Evolutionary conservation across 1,140 invertebrate genomes (phyloP), one percentile per base, ranked within the genome.

Genomic region (Philopotamus ludificatus): DNA sequence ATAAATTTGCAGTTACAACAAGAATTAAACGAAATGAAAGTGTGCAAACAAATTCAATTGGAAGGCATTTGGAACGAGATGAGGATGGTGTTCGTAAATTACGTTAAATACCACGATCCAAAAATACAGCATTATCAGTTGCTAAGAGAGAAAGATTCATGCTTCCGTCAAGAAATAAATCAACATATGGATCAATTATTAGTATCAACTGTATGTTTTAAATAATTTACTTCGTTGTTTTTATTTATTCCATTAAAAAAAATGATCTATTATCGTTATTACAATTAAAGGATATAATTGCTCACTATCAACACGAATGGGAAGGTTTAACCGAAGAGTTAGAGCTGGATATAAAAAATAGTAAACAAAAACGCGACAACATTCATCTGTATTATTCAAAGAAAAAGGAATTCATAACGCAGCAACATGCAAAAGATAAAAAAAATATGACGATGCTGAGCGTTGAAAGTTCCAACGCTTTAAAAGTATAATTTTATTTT

Each of bases 111-210:
- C 58, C 78, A 80, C 55, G 75, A 75, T 12, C 78, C 79, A 0
- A 79, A 79, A n/a, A 79, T 79, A 73, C 71, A 68, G 10, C 77
- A 81, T 53, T 81, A 80, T 54, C 72, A 76, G 16, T 70, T 70
- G 1, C 59, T 81, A 22, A 69, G 73, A 9, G 75, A 80, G 57
- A 81, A 80, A 64, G 79, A 81, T 54, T 74, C 77, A 15, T 77
- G 76, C 61, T 80, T 79, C 53, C 74, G 76, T 45, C 71, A 72
- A 45, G 77, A 80, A 23, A 81, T 81, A 12, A 73, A 75, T 12
- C 75, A 72, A 28, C 77, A 81, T 53, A 76, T 78, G 16, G 50
- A 72, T 0, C 74, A 74, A 39, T 75, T 81, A 63, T 72, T 77
- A 70, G 72, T 75, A 18, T 73, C 75, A 10, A 70, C 73, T 64